Evolutionary conservation across 2,797 vertebrate genomes (phyloP).

Genomic region (Peromyscus melanophrys): DNA sequence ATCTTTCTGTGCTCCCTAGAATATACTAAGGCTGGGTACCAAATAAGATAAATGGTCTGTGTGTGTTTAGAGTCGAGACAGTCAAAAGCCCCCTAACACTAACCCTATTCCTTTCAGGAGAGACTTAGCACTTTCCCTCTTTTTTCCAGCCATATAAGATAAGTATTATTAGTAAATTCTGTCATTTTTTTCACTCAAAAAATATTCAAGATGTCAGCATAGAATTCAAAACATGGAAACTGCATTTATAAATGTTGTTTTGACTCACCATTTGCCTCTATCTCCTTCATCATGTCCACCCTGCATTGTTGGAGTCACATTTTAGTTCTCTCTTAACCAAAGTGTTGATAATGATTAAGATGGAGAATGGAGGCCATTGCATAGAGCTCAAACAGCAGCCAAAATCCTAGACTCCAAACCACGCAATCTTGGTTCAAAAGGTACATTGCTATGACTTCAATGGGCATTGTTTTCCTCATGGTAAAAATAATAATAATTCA

Average conservation of each 20-base stretch:
- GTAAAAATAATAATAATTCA: background rate
- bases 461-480: background rate
- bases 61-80: background rate
- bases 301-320: background rate
- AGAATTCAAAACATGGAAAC: constrained; percentile 1
- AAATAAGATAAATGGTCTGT: background rate
- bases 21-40: background rate
- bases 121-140: background rate
- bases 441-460: background rate
- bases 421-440: background rate
- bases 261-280: background rate
- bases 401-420: background rate
- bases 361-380: background rate
- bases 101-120: background rate
- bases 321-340: background rate
- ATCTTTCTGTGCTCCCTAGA: background rate
- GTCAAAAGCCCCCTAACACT: background rate
- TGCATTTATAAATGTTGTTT: background rate
- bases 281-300: background rate
- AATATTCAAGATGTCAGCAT: background rate
- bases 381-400: background rate
- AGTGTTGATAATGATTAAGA: background rate
- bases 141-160: background rate
- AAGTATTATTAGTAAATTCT: background rate
- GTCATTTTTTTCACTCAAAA: constrained; percentile 27